Base-by-base conservation (phyloP, 2,113 vertebrate genomes). In the Saimiri boliviensis region DNA sequence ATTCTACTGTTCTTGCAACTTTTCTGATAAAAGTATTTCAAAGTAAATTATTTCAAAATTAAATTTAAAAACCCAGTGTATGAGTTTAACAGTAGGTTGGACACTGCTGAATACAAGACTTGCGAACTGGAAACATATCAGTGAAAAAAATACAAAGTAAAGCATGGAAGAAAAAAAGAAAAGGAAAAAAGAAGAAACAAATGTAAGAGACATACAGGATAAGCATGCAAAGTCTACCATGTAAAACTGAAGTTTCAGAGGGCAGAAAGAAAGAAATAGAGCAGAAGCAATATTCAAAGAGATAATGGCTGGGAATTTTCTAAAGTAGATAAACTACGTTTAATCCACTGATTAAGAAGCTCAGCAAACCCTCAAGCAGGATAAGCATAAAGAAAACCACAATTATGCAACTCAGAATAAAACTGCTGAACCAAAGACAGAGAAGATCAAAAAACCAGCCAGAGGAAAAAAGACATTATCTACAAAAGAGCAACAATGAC, bases 11-110 rank as follows among this genome's bases (percentile, higher is more conserved):
- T 91, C 11, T 19, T 56, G 23, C 40, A 74, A n/a, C 32, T 35
- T 77, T 58, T 77, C 23, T 68, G n/a, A 56, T 58, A 40, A 58
- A 58, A 58, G 70, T 91, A 56, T 85, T 79, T 40, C 68, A 58
- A 68, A 23, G 12, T 49, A 94, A 83, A 79, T 68, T 56, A 71
- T 91, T 86, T 86, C 25, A 49, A 91, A 95, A 47, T 79, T 86
- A 14, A 58, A 86, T 23, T 86, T 80, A 40, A 37, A 49, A 79
- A 49, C 49, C 56, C 60, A 86, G 5, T 68, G 4, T 56, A 2
- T 49, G 30, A 37, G 30, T 37, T 79, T 37, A 70, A 32, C 23
- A 68, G 14, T 47, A 66, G 58, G 10, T 84, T 25, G 6, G 45
- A 76, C 16, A 56, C 47, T 84, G 25, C 7, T 70, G 49, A 56